phyloP scores from a whole-genome alignment of 2,113 vertebrate species.

The Stictonetta naevosa region DNA sequence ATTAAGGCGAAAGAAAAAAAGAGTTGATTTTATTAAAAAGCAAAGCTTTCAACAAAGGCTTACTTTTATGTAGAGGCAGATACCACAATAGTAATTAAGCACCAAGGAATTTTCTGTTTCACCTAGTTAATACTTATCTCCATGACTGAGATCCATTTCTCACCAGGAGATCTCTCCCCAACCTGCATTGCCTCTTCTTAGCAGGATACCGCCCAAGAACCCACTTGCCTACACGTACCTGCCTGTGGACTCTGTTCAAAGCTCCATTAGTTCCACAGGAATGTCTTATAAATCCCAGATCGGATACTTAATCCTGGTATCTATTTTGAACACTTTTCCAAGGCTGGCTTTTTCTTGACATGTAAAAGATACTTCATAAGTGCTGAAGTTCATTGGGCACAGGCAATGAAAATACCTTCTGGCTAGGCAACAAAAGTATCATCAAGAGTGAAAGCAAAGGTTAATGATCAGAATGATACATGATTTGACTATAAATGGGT shows the following conservation, averaged over 20 bases:
- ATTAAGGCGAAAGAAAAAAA: neutral
- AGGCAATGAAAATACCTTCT: neutral
- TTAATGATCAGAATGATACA: slow-evolving; percentile 9
- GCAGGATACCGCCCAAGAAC: neutral
- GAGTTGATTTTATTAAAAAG: neutral
- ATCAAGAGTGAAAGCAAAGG: slow-evolving; percentile 18
- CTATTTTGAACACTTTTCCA: neutral
- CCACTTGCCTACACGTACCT: neutral
- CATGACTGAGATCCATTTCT: neutral
- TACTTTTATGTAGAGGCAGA: neutral
- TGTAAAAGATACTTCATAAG: neutral
- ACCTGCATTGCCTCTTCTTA: neutral
- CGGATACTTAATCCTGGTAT: neutral
- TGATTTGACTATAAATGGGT: slow-evolving; percentile 40
- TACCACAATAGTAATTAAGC: neutral
- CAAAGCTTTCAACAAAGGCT: neutral
- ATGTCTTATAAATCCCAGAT: neutral
- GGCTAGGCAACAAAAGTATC: slow-evolving; percentile 19
- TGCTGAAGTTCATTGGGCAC: neutral
- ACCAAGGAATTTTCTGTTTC: neutral
- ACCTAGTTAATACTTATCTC: neutral
- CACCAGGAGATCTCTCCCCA: neutral
- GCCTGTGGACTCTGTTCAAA: neutral
- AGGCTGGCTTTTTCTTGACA: neutral
- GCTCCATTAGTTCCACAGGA: neutral